Evolutionary conservation across 1,140 invertebrate species (phyloP), one percentile per base, ranked within the genome.

Genomic region (Zaprionus ornatus): DNA sequence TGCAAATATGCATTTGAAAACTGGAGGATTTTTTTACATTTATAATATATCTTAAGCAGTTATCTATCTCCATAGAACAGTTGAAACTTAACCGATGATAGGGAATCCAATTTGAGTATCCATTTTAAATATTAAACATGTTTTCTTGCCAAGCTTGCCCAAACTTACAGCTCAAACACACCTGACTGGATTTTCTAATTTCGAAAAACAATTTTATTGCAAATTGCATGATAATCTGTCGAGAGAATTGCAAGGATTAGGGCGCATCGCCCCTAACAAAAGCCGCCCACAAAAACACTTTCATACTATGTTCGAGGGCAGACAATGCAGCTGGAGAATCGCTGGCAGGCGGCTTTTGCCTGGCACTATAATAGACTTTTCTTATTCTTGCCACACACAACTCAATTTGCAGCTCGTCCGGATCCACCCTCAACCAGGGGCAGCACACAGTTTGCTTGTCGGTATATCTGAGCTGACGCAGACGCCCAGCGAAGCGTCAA

Each of bases 331-430:
- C 60, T 40, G 32, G 67, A 77, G 78, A 83, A 87, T 84, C 72
- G 84, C 84, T 88, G 74, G 70, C 81, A 88, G 84, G 57, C 45
- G 55, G 63, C 63, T 56, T 63, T 62, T 68, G 42, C 73, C 80
- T 61, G 63, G 3, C 50, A 87, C 84, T 90, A 88, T 88, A 88
- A 88, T 88, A 90, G 85, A 88, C 84, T 88, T 88, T 84, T 88
- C 84, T 90, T 90, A 88, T 88, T 88, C 84, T 80, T 84, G 85
- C 84, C 80, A 80, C 84, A 83, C 84, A 88, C 84, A 88, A 90
- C 85, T 88, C 84, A 88, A 88, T 88, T 88, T 88, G 68, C 69
- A 59, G 71, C 77, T 15, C 57, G 32, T 37, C 48, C 57, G 35
- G 25, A 54, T 61, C 23, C 52, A 52, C 60, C 15, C 62, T 45